Base-by-base conservation (phyloP, 2,113 vertebrate genomes). In the Ammodytes marinus region DNA sequence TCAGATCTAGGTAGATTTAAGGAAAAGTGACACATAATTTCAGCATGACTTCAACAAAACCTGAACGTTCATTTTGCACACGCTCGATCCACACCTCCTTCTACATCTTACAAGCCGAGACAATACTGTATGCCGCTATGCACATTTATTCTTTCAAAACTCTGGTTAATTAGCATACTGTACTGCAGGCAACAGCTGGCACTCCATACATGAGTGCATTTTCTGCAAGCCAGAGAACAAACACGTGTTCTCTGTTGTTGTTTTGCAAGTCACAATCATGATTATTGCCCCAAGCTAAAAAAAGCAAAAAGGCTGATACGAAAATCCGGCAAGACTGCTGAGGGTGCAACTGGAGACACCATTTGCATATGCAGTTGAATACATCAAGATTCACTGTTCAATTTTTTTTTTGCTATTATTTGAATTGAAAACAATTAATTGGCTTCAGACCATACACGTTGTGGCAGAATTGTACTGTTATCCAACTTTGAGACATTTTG, bases 131-230 rank as follows among this genome's bases (percentile, higher is more conserved):
- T 40, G 60, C 55, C 75, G 19, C 71, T 83, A 63, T 82, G 74
- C 65, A 61, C 53, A 84, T 73, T 65, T 68, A 59, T 68, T 75
- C 67, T 69, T 82, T 87, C 83, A 88, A 75, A 90, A 83, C 50
- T 80, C 35, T 60, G 49, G 43, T 53, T 27, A 91, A 92, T 93
- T 93, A 90, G 84, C 87, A 90, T 83, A 88, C 88, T 83, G 82
- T 89, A 88, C 91, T 85, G 81, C 82, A 84, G 84, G 82, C 88
- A 90, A 85, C 91, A 91, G 91, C 86, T 90, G 91, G 76, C 0
- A 64, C 69, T 64, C 74, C 89, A 90, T 83, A 88, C 87, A 85
- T 79, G 69, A 85, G 79, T 81, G 79, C 82, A 84, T 84, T 83
- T 79, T 83, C 85, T 85, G 81, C 74, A 81, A 83, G 83, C 88